phyloP scores from a whole-genome alignment of 2,797 vertebrate species.

The Hephaestus fuliginosus region DNA sequence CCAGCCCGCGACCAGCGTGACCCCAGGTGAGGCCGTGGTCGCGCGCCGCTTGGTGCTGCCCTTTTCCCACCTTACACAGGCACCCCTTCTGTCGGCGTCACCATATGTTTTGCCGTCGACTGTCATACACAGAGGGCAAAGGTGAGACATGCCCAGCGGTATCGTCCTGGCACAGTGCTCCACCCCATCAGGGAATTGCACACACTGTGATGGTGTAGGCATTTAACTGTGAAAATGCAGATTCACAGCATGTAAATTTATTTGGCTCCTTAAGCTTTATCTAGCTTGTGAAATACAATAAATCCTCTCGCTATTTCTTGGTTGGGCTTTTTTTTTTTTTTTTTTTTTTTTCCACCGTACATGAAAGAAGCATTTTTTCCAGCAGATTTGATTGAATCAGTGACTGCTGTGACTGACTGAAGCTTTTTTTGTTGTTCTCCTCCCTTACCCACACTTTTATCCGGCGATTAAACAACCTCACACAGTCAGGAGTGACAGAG shows the following conservation, averaged over 20 bases:
- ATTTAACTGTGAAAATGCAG: constrained; percentile 41
- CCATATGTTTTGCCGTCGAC: constrained; percentile 67
- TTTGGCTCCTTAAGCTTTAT: constrained; percentile 1
- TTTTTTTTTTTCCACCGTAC: constrained; percentile 23
- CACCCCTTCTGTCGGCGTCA: constrained; percentile 27
- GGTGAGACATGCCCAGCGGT: constrained; percentile 69
- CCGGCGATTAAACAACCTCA: constrained; percentile 34
- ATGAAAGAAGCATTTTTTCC: constrained; percentile 26
- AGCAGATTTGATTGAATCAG: constrained; percentile 25
- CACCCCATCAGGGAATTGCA: constrained; percentile 66
- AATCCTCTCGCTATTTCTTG: background rate
- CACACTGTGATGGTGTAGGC: constrained; percentile 51
- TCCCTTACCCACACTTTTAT: constrained; percentile 21
- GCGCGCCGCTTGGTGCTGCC: constrained; percentile 44
- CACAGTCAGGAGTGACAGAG: constrained; percentile 40
- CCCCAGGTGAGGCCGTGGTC: constrained; percentile 49
- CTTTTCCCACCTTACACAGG: constrained; percentile 46
- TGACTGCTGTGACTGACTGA: constrained; percentile 27
- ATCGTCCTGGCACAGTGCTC: constrained; percentile 63
- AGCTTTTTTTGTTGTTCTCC: background rate
- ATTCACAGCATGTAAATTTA: constrained; percentile 38
- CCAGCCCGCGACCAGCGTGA: constrained; percentile 52
- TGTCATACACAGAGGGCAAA: constrained; percentile 68
- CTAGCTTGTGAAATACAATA: background rate
- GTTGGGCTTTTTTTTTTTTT: constrained; percentile 19